Evolutionary conservation across 2,113 vertebrate species (phyloP).

Genomic region (Aspidoscelis tigris): DNA sequence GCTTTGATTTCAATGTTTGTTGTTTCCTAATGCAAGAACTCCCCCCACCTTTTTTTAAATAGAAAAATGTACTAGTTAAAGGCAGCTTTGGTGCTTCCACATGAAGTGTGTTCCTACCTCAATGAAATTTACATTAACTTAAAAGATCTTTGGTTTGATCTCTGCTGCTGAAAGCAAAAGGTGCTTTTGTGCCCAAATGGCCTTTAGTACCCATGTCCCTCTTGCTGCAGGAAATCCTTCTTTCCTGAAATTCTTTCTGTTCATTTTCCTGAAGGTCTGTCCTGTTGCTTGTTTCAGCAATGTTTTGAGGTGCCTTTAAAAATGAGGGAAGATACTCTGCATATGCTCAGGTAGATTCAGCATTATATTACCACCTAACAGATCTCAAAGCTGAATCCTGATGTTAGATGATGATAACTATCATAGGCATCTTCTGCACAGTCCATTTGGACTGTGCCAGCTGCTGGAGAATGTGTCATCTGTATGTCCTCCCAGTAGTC

Average conservation of each 20-base stretch:
- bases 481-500: too few relatives aligned
- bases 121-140: neutral
- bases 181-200: too few relatives aligned
- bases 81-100: neutral
- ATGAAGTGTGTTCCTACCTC: neutral
- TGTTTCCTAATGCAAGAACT: neutral
- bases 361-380: neutral
- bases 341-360: neutral
- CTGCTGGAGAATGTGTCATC: too few relatives aligned
- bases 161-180: neutral
- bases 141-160: neutral
- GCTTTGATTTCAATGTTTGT: fast-evolving
- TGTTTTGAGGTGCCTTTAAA: neutral
- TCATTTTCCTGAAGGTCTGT: neutral
- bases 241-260: neutral
- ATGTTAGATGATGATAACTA: neutral
- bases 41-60: neutral
- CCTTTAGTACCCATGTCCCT: neutral
- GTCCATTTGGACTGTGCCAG: too few relatives aligned
- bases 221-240: neutral
- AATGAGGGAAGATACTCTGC: neutral
- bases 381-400: neutral
- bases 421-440: too few relatives aligned
- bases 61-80: neutral
- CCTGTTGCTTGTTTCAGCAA: neutral